These are phyloP conservation scores for Nasonia oneida DNA, from an alignment of 2,888 invertebrate species.

Conservation along the genomic window DNA sequence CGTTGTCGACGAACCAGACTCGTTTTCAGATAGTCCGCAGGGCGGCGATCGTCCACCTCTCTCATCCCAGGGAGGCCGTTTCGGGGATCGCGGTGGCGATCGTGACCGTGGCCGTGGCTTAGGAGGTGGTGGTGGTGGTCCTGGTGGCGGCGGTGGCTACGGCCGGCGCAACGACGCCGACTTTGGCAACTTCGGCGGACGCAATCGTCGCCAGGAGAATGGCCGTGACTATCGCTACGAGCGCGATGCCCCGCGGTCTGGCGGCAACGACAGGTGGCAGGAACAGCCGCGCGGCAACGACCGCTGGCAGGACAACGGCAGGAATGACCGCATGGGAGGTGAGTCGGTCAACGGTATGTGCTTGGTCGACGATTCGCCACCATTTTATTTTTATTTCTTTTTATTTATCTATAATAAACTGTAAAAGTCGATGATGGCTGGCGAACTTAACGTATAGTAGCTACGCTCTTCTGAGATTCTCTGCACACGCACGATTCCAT, in stretches of 20 bases:
- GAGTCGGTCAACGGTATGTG: not conserved
- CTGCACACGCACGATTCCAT: not conserved
- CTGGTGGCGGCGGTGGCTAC: constrained; percentile 73
- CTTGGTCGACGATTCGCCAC: constrained; percentile 3
- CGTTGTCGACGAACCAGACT: constrained; percentile 23
- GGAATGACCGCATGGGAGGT: constrained; percentile 26
- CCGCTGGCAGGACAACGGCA: constrained; percentile 19
- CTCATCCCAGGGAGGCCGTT: constrained; percentile 49
- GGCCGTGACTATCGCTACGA: constrained; percentile 77
- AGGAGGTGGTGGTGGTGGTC: constrained; percentile 70
- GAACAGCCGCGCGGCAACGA: constrained; percentile 71
- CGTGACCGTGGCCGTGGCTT: constrained; percentile 75
- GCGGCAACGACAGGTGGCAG: constrained; percentile 80
- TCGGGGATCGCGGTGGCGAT: constrained; percentile 75
- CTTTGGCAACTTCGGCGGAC: constrained; percentile 79
- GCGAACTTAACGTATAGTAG: not conserved
- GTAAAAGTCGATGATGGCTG: not conserved
- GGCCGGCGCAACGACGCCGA: constrained; percentile 71
- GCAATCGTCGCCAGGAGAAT: constrained; percentile 80
- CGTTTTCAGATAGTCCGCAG: constrained; percentile 49
- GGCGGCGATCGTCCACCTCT: constrained; percentile 48
- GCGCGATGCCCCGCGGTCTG: constrained; percentile 68
- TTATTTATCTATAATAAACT: not conserved
- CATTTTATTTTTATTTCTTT: not conserved
- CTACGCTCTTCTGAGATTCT: not conserved